Percentiles rank a stretch among this genome's conserved stretches.
Evolutionary conservation across 2,113 vertebrate genomes (phyloP).

Genomic region (Gasterosteus aculeatus): DNA sequence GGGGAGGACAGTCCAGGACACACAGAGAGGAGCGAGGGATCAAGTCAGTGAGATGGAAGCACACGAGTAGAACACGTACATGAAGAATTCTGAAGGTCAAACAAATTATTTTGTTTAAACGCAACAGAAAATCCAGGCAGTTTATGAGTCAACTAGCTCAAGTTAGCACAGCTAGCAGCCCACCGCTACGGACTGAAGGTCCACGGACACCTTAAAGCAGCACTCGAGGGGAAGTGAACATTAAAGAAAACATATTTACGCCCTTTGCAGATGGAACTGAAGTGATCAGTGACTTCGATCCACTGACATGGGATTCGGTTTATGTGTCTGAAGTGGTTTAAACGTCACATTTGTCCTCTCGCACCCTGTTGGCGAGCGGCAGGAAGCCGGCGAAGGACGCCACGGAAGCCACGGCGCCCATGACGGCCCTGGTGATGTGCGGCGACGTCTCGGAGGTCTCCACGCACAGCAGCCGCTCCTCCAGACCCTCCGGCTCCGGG

Average conservation of each 20-base stretch:
- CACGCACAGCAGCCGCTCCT: constrained; percentile 41
- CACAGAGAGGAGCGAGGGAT: not conserved
- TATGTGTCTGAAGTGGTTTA: not conserved
- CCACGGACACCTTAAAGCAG: not conserved
- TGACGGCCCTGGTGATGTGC: fast-evolving
- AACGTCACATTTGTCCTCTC: not conserved
- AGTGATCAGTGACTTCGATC: too few relatives aligned
- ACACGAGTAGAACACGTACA: not conserved
- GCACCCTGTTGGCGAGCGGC: constrained; percentile 54
- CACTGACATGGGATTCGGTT: not conserved
- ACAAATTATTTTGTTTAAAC: not conserved
- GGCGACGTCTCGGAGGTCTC: not conserved
- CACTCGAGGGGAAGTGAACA: not conserved
- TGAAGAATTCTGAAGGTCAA: not conserved
- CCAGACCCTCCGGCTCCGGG: not conserved
- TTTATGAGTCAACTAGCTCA: not conserved
- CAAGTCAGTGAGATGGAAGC: too few relatives aligned
- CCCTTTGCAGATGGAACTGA: not conserved
- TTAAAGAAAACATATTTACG: not conserved
- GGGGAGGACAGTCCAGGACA: not conserved
- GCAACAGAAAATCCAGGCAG: not conserved
- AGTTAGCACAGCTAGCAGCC: not conserved
- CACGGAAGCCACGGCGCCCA: not conserved
- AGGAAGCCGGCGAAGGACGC: constrained; percentile 19
- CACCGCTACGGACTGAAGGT: not conserved